Evolutionary conservation across 1,140 invertebrate genomes (phyloP), one percentile per base, ranked within the genome.

Genomic region (Mycetomoellerius zeteki): DNA sequence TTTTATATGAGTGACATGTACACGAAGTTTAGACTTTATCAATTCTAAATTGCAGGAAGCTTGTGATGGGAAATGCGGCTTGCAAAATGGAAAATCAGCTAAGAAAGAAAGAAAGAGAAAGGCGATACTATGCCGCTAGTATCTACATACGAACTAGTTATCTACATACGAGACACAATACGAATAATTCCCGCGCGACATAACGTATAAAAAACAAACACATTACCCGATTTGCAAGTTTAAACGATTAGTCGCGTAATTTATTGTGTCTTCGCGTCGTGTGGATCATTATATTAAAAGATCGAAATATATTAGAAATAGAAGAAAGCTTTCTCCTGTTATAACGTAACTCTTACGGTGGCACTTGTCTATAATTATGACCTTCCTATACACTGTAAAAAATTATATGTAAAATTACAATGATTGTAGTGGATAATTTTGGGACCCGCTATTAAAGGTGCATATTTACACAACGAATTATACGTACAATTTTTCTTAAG

Each of bases 51-150:
- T 21, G 33, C 7, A 7, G 1, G 16, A 76, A 37, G 33, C 16
- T 60, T 43, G 50, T 21, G n/a, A 12, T 8, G 30, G 14, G 30
- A 76, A 54, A 6, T 37, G 52, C 14, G 12, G 52, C 12, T 76
- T 3, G 3, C n/a, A 76, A 75, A 73, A 73, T n/a, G 21, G 19
- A 73, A 73, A 60, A 76, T 60, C 14, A 24, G 16, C 16, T 21
- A 75, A 56, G 58, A 77, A 77, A 77, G 56, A 64, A 77, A 27
- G 75, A 77, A 77, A 78, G 60, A 33, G 37, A 65, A 43, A 6
- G 56, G 75, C 7, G 37, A 65, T 78, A 78, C 58, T 65, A 78
- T 78, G 76, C 76, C 76, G 76, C 76, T 78, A 78, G 19, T 27
- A 30, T 78, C 56, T 30, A 78, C 24, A 60, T 47, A 47, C 30